Base-by-base conservation (phyloP, 1,140 invertebrate species). In the Aphidius gifuensis region DNA sequence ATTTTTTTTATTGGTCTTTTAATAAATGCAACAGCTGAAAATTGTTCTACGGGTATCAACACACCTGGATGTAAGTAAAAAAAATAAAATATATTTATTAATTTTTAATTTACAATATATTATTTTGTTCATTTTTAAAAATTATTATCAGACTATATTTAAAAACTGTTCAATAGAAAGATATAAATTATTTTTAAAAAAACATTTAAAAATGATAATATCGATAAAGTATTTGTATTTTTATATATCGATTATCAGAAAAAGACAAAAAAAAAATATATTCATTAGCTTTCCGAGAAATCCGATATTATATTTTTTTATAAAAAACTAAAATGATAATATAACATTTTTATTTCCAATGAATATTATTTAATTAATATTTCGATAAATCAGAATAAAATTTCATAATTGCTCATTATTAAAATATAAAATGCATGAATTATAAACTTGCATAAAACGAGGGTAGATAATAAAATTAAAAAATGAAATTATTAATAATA, bases 11-110 rank as follows among this genome's bases (percentile, higher is more conserved):
- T 70, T 50, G 43, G 58, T 47, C 48, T 69, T 11, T 47, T 69
- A 47, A 68, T 64, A 23, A 58, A 56, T 4, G 57, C 54, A 38
- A 39, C 50, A 11, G 62, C 66, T 6, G 66, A 58, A 58, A 58
- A 61, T 43, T 78, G 76, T 55, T 68, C 71, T 43, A 9, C 61
- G n/a, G 75, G 76, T 21, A 39, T 78, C 3, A 68, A 67, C 60
- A 77, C 75, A 60, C 69, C 73, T 45, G 76, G 76, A 61, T 65
- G 75, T 78, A 64, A 76, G 76, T 76, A 54, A 11, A 57, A 6
- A 38, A 45, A 45, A 40, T 9, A 62, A 54, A 62, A 47, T 53
- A 50, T 57, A 56, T 8, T 46, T 9, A 47, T 44, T 7, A 11
- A 42, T 3, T 44, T 44, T 44, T 44, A 11, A 11, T 44, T 2